phyloP scores from a whole-genome alignment of 2,797 vertebrate genomes.

The Cheirogaleus major region DNA sequence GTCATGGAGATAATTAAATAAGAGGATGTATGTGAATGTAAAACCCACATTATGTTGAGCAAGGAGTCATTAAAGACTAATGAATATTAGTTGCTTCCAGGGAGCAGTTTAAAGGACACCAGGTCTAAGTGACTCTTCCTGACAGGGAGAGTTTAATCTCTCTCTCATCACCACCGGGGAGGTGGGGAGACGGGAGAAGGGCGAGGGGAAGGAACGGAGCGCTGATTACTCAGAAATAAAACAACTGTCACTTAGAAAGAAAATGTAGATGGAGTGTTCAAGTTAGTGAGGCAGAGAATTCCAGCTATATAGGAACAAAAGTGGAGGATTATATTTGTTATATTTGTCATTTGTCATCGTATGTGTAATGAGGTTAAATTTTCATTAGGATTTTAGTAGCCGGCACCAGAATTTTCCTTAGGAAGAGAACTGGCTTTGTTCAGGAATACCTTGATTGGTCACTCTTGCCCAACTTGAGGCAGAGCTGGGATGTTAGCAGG shows the following conservation, averaged over 20 bases:
- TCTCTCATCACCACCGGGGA: background rate
- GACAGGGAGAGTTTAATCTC: background rate
- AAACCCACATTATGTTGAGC: constrained; percentile 20
- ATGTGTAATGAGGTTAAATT: background rate
- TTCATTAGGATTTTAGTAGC: background rate
- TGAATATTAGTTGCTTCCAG: constrained; percentile 50
- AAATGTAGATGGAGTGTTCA: background rate
- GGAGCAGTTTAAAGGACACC: constrained; percentile 44
- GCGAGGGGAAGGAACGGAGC: background rate
- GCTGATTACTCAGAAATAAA: background rate
- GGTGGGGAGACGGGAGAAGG: background rate
- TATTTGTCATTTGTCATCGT: background rate
- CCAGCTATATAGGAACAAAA: background rate
- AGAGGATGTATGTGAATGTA: constrained; percentile 10
- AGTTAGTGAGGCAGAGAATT: background rate
- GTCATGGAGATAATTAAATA: constrained; percentile 47
- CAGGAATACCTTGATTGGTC: background rate
- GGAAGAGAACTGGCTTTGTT: background rate
- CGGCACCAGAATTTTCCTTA: background rate
- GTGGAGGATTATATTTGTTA: background rate
- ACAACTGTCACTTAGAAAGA: background rate
- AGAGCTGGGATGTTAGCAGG: background rate
- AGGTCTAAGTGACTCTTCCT: constrained; percentile 21
- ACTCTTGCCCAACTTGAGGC: background rate
- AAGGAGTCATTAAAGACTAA: constrained; percentile 44